phyloP scores from a whole-genome alignment of 2,113 vertebrate species.

The Tamias sibiricus region DNA sequence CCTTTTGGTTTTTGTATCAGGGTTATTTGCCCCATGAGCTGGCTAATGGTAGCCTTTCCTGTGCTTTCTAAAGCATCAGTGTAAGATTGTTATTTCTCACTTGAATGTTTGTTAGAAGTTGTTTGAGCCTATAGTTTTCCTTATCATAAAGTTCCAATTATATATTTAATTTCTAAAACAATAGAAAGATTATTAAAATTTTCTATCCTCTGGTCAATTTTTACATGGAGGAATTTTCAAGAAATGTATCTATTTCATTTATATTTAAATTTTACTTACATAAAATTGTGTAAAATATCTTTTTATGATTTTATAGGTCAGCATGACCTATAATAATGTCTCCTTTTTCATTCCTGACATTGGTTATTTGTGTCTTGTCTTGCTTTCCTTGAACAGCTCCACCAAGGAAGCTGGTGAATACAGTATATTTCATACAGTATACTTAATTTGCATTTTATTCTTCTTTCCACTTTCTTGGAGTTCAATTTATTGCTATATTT shows the following conservation, averaged over 20 bases:
- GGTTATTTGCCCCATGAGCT: not conserved
- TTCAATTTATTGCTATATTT: slow-evolving; percentile 2
- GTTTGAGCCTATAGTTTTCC: not conserved
- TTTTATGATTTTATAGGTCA: not conserved
- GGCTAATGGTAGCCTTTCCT: not conserved
- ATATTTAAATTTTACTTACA: not conserved
- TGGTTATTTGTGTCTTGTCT: not conserved
- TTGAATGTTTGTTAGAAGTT: not conserved
- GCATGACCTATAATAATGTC: not conserved
- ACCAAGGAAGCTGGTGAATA: not conserved
- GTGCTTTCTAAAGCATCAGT: not conserved
- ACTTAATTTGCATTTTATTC: not conserved
- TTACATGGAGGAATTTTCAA: not conserved
- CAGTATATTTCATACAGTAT: not conserved
- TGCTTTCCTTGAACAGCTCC: not conserved
- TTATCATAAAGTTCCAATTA: not conserved
- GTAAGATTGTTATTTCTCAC: not conserved
- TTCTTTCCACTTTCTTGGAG: not conserved
- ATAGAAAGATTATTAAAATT: not conserved
- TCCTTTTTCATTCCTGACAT: slow-evolving; percentile 1
- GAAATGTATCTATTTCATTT: not conserved
- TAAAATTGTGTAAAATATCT: not conserved
- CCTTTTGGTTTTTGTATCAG: not conserved
- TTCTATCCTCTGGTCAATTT: not conserved
- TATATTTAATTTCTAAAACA: not conserved